Conservation (phyloP, 2,888 invertebrate species). For the Scaptomyza cyrtandrae region DNA sequence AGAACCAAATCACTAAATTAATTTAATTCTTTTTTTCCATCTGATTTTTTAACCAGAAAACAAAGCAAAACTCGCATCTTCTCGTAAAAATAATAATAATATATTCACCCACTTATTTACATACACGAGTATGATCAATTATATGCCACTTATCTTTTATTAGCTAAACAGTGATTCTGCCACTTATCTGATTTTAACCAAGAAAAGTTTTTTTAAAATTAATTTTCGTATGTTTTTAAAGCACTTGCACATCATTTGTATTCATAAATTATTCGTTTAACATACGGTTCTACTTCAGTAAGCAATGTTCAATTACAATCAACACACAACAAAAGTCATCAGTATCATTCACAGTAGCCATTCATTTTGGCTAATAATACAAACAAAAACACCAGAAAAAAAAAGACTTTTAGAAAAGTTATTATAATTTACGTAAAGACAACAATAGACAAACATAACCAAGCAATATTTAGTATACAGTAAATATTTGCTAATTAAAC, state of each 20-base stretch:
- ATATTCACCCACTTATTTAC: not conserved
- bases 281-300: constrained; percentile 12
- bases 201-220: constrained; percentile 3
- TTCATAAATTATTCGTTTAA: constrained; percentile 18
- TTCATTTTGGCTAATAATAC: constrained; percentile 40
- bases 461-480: constrained; percentile 38
- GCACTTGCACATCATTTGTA: constrained; percentile 24
- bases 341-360: constrained; percentile 48
- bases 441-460: constrained; percentile 32
- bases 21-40: too few species aligned
- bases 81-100: not conserved
- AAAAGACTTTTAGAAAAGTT: constrained; percentile 35
- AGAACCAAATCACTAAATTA: not conserved
- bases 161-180: not conserved
- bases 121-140: constrained; percentile 23
- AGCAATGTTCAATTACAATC: constrained; percentile 40
- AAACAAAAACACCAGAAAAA: constrained; percentile 27
- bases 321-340: constrained; percentile 26
- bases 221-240: constrained; percentile 3
- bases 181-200: not conserved
- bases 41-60: too few species aligned
- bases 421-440: constrained; percentile 48
- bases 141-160: constrained; percentile 11
- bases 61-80: not conserved
- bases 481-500: constrained; percentile 78